Evolutionary conservation across 2,888 invertebrate species (phyloP).

Genomic region (Carterocephalus palaemon): DNA sequence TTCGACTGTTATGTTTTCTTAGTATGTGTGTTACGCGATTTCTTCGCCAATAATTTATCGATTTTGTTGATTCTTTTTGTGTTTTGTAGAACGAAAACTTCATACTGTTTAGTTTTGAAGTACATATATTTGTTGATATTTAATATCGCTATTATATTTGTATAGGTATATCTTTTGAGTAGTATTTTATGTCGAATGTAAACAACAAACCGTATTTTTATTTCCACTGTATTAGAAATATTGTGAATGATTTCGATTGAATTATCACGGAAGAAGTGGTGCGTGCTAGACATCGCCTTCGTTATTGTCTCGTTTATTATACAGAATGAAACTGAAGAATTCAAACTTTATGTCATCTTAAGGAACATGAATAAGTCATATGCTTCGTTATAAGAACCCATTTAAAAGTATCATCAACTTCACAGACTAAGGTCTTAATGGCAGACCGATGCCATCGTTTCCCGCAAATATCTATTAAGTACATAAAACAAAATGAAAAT

Average conservation of each 20-base stretch:
- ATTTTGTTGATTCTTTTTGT: no score
- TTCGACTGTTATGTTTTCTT: no score
- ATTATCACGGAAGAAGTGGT: slow-evolving; percentile 4
- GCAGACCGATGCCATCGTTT: slow-evolving; percentile 26
- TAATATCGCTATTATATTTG: no score
- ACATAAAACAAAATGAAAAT: slow-evolving; percentile 5
- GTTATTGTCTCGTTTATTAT: slow-evolving; percentile 69
- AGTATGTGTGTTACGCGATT: no score
- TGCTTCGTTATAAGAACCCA: slow-evolving; percentile 69
- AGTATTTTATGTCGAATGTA: no score
- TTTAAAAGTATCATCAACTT: slow-evolving; percentile 54
- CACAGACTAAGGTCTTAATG: slow-evolving; percentile 31
- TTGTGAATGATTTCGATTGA: slow-evolving; percentile 6
- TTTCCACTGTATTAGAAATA: not conserved
- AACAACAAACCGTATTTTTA: no score
- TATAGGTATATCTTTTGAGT: no score
- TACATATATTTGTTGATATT: no score
- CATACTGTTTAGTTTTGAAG: no score
- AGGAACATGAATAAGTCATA: slow-evolving; percentile 72
- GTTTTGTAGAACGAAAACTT: no score
- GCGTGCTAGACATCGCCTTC: slow-evolving; percentile 33
- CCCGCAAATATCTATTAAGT: slow-evolving; percentile 16
- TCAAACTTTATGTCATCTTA: slow-evolving; percentile 63
- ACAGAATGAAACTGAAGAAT: slow-evolving; percentile 54
- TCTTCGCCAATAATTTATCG: no score